Conservation (phyloP, 2,797 vertebrate species). For the Falco naumanni region DNA sequence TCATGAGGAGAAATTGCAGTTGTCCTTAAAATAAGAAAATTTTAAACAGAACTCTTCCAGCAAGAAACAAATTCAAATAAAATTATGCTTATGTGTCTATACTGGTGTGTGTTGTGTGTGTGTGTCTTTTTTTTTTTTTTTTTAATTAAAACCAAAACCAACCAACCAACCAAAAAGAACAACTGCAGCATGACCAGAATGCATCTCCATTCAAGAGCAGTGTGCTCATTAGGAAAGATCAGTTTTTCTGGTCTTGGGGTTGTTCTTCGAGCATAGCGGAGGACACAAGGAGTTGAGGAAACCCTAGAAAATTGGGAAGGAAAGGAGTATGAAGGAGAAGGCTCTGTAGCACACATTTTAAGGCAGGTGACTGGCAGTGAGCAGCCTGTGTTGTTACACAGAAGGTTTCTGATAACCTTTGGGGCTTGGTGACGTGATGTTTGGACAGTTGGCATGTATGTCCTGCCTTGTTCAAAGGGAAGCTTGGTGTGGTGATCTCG, state of each 20-base stretch:
- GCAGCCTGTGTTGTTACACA: neutral
- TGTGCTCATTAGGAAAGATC: neutral
- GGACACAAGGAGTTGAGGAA: neutral
- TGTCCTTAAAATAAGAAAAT: neutral
- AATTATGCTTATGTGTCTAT: neutral
- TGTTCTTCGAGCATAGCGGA: neutral
- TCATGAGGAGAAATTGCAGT: neutral
- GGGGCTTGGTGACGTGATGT: rapidly evolving
- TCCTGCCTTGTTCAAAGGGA: neutral
- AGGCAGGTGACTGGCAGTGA: neutral
- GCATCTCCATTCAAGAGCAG: neutral
- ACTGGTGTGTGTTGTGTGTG: too few relatives aligned
- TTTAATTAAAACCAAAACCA: neutral
- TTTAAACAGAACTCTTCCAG: neutral
- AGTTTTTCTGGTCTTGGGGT: neutral
- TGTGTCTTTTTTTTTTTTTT: neutral
- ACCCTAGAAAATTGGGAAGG: neutral
- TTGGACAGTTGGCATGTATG: neutral
- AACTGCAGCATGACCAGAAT: neutral
- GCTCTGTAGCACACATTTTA: neutral
- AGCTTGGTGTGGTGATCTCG: neutral
- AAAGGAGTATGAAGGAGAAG: neutral
- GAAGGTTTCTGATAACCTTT: neutral
- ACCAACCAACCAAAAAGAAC: neutral
- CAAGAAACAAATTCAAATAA: neutral